phyloP scores from a whole-genome alignment of 2,888 invertebrate species.

The Mesoligia furuncula region DNA sequence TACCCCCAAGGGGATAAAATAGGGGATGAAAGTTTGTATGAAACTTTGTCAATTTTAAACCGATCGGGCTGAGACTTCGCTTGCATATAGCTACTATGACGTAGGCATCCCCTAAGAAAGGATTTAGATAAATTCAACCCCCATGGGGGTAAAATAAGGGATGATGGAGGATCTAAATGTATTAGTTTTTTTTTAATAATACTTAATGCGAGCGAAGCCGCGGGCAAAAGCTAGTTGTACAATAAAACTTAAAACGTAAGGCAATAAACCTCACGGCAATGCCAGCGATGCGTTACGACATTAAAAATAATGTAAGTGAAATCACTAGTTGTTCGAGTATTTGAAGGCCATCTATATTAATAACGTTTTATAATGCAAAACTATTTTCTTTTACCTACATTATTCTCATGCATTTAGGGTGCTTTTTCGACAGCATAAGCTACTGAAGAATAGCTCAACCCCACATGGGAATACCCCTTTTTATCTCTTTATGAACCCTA shows the following conservation, averaged over 20 bases:
- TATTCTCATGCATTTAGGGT: not conserved
- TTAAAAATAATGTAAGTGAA: slow-evolving; percentile 13
- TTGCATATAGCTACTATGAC: too few relatives aligned
- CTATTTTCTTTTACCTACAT: not conserved
- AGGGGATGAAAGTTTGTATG: too few relatives aligned
- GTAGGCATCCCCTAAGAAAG: too few relatives aligned
- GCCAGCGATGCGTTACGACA: slow-evolving; percentile 1
- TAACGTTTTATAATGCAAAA: not conserved
- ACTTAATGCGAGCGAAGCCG: too few relatives aligned
- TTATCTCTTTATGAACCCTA: not conserved
- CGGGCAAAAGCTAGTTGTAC: too few relatives aligned
- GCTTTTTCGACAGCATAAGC: not conserved
- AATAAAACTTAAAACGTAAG: not conserved
- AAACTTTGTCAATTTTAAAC: too few relatives aligned
- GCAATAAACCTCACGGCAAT: not conserved
- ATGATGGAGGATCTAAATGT: too few relatives aligned
- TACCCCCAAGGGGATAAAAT: too few relatives aligned
- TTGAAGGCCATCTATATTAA: slow-evolving; percentile 2
- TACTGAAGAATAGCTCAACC: not conserved
- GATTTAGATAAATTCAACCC: too few relatives aligned
- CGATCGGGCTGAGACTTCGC: too few relatives aligned
- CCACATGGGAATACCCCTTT: not conserved
- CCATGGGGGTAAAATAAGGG: too few relatives aligned
- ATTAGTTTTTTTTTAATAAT: too few relatives aligned
- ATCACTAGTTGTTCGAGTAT: not conserved